A percentile compares a stretch with the other conserved stretches of the same genome.
Evolutionary conservation across 2,113 vertebrate species (phyloP).

Genomic region (Psittacula cyanocephala): DNA sequence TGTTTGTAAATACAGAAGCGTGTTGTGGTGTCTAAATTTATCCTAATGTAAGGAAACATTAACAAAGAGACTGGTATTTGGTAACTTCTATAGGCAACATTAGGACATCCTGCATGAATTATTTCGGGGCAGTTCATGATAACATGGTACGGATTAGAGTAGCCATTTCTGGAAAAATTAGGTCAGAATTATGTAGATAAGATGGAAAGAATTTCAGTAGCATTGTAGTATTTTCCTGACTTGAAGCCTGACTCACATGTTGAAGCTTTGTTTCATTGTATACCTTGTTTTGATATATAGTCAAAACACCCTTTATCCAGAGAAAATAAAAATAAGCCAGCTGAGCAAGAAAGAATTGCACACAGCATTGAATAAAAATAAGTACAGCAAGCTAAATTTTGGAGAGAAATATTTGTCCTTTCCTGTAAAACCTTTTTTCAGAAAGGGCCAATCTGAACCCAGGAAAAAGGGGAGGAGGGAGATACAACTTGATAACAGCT

Average conservation of each 20-base stretch:
- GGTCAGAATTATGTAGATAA: slow-evolving; percentile 59
- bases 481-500: not conserved
- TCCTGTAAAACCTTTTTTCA: not conserved
- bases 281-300: slow-evolving; percentile 28
- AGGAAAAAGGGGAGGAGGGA: not conserved
- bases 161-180: slow-evolving; percentile 61
- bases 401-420: not conserved
- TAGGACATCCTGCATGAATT: slow-evolving; percentile 33
- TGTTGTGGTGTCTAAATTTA: slow-evolving; percentile 28
- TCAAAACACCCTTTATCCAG: slow-evolving; percentile 44
- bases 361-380: not conserved
- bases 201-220: slow-evolving; percentile 56
- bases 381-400: not conserved
- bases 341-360: not conserved
- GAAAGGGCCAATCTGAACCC: not conserved
- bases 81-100: slow-evolving; percentile 30
- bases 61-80: slow-evolving; percentile 43
- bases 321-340: slow-evolving; percentile 47
- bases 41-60: slow-evolving; percentile 34
- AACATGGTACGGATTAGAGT: slow-evolving; percentile 36
- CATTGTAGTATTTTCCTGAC: slow-evolving; percentile 61
- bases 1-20: slow-evolving; percentile 44
- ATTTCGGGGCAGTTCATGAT: slow-evolving; percentile 18
- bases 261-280: slow-evolving; percentile 56
- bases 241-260: slow-evolving; percentile 37